Percentiles rank a stretch among this genome's conserved stretches.
phyloP scores from a whole-genome alignment of 2,888 invertebrate genomes.

The Drosophila mimetica region DNA sequence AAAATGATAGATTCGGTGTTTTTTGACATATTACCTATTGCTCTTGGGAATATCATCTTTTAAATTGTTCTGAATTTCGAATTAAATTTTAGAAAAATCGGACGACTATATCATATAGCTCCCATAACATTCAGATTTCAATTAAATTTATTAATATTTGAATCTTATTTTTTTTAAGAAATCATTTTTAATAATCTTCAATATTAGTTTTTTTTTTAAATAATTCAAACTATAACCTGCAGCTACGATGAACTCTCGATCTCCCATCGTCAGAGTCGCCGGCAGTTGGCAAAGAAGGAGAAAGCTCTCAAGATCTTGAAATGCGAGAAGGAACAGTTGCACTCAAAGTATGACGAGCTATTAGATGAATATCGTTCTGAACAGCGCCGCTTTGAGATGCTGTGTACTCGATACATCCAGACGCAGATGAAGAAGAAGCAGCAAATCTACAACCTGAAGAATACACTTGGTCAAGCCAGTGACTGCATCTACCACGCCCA shows the following conservation, averaged over 20 bases:
- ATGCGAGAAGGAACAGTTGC: slow-evolving; percentile 73
- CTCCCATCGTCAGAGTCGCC: slow-evolving; percentile 78
- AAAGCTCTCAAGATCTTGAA: slow-evolving; percentile 63
- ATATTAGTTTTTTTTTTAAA: no score
- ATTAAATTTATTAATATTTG: no score
- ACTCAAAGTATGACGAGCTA: slow-evolving; percentile 73
- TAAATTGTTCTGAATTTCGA: no score
- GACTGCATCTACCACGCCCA: slow-evolving; percentile 74
- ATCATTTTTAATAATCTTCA: no score
- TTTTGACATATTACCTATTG: no score
- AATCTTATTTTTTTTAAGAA: no score
- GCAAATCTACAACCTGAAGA: slow-evolving; percentile 70
- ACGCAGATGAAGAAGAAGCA: slow-evolving; percentile 77
- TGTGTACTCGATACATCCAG: slow-evolving; percentile 74
- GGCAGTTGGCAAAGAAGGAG: slow-evolving; percentile 77
- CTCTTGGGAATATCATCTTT: no score
- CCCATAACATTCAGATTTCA: no score
- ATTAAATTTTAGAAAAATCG: no score
- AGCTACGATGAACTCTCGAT: slow-evolving; percentile 80
- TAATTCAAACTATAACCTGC: neutral
- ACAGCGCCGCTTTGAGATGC: slow-evolving; percentile 68
- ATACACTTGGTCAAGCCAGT: slow-evolving; percentile 71
- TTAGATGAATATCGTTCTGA: slow-evolving; percentile 69
- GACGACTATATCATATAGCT: no score
- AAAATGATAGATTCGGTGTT: no score